phyloP scores from a whole-genome alignment of 2,113 vertebrate species.

The Caretta caretta region DNA sequence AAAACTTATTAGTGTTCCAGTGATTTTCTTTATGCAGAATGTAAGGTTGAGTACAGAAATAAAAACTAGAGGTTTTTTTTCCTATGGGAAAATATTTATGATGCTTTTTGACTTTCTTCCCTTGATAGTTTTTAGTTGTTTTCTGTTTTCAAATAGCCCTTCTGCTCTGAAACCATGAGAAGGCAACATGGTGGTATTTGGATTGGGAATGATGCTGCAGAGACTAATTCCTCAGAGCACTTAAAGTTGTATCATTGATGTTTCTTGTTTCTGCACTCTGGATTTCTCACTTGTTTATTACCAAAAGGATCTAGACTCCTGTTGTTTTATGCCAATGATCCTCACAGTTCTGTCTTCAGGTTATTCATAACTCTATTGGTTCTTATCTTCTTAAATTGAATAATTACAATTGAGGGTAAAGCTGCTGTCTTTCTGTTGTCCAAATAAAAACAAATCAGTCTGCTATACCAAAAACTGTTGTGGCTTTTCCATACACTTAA shows the following conservation, averaged over 20 bases:
- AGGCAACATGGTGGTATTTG: constrained; percentile 65
- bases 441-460: neutral
- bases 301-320: constrained; percentile 53
- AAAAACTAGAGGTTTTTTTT: constrained; percentile 61
- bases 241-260: constrained; percentile 73
- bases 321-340: constrained; percentile 54
- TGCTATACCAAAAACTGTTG: neutral
- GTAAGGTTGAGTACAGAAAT: constrained; percentile 32
- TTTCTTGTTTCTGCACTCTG: constrained; percentile 68
- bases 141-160: constrained; percentile 57
- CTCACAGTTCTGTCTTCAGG: constrained; percentile 69
- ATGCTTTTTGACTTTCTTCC: constrained; percentile 61
- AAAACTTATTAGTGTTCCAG: neutral
- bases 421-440: constrained; percentile 60
- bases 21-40: constrained; percentile 44
- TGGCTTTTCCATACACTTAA: constrained; percentile 57
- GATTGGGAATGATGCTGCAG: constrained; percentile 71
- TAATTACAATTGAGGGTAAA: constrained; percentile 70
- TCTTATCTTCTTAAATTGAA: constrained; percentile 74
- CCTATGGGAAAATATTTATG: constrained; percentile 55
- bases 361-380: constrained; percentile 65
- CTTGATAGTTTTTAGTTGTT: constrained; percentile 55
- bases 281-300: constrained; percentile 68
- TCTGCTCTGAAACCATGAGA: constrained; percentile 57
- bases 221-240: constrained; percentile 69